Percentiles rank a stretch among this genome's conserved stretches.
Conservation (phyloP, 1,140 invertebrate species). For the Sycophila sp. region DNA sequence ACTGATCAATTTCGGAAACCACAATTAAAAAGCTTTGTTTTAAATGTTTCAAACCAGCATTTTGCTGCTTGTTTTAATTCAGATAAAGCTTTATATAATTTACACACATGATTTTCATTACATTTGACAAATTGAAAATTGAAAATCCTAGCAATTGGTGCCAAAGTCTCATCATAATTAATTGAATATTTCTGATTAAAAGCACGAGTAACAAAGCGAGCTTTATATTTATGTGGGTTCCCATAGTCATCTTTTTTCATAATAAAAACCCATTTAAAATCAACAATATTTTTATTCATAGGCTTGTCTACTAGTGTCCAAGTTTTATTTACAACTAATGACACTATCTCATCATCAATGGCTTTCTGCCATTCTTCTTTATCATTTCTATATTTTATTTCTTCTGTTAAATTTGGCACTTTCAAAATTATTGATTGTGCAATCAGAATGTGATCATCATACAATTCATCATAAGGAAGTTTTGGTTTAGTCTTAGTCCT, state of each 20-base stretch:
- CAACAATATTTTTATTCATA: slow-evolving; percentile 50
- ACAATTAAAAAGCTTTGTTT: no score
- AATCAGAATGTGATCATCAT: slow-evolving; percentile 27
- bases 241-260: slow-evolving; percentile 16
- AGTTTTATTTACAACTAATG: slow-evolving; percentile 53
- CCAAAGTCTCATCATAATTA: slow-evolving; percentile 2
- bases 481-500: not conserved
- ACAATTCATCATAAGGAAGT: slow-evolving; percentile 11
- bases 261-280: slow-evolving; percentile 40
- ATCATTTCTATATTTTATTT: slow-evolving; percentile 51
- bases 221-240: slow-evolving; percentile 39
- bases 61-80: not conserved
- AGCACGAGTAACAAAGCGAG: not conserved
- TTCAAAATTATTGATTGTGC: slow-evolving; percentile 42
- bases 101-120: not conserved
- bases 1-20: no score
- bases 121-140: slow-evolving; percentile 47
- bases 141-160: slow-evolving; percentile 40
- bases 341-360: slow-evolving; percentile 55
- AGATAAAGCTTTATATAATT: slow-evolving; percentile 10
- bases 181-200: not conserved
- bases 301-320: slow-evolving; percentile 58
- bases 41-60: slow-evolving; percentile 8
- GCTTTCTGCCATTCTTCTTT: slow-evolving; percentile 53
- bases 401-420: slow-evolving; percentile 47